phyloP scores from a whole-genome alignment of 2,888 invertebrate species.

The Orthosia gracilis region DNA sequence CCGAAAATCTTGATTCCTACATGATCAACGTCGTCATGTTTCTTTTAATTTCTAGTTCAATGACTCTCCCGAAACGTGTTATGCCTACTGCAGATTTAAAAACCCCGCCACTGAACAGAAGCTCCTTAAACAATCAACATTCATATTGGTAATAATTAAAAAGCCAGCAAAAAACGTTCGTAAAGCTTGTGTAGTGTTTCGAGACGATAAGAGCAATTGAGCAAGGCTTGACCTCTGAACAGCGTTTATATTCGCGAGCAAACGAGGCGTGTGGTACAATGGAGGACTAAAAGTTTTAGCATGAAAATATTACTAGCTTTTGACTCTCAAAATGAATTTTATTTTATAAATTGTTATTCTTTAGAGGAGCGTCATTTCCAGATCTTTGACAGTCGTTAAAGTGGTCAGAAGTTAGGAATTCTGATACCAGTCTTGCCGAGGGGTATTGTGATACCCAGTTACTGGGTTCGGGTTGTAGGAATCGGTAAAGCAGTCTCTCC shows the following conservation, averaged over 20 bases:
- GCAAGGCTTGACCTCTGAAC: conserved; percentile 47
- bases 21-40: not conserved
- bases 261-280: conserved; percentile 14
- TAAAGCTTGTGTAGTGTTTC: conserved; percentile 45
- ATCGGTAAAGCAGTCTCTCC: no score
- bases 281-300: not conserved
- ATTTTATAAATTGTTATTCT: not conserved
- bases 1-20: not conserved
- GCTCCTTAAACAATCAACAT: conserved; percentile 16
- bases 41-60: not conserved
- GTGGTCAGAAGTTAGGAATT: no score
- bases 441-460: no score
- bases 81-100: conserved; percentile 21
- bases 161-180: conserved; percentile 29
- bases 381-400: no score
- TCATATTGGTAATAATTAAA: conserved; percentile 48
- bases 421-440: no score
- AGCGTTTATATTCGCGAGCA: conserved; percentile 52
- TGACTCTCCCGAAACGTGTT: not conserved
- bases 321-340: not conserved
- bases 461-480: no score
- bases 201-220: conserved; percentile 60
- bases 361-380: no score
- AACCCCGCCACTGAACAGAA: not conserved
- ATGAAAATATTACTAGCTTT: not conserved